These are phyloP conservation scores for Hippocampus abdominalis DNA, from an alignment of 2,113 vertebrate species.

Conservation along the genomic window DNA sequence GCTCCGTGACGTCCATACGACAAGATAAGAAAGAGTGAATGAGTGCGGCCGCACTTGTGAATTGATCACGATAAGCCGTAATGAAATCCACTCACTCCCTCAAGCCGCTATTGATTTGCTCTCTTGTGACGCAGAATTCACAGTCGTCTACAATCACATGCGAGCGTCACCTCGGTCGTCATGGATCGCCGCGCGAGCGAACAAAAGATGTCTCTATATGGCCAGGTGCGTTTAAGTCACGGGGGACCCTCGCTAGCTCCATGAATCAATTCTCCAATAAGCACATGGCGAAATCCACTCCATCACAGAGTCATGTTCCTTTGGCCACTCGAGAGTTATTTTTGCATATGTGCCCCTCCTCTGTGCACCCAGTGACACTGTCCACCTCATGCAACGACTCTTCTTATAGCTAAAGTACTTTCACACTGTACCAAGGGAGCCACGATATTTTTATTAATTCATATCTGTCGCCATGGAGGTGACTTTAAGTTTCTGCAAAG, in stretches of 20 bases:
- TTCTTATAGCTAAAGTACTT: slow-evolving; percentile 1
- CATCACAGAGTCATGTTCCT: background rate
- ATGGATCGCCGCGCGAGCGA: slow-evolving; percentile 14
- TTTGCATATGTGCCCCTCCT: background rate
- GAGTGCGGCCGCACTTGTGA: slow-evolving; percentile 1
- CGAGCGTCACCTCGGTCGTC: slow-evolving; percentile 26
- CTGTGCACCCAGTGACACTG: slow-evolving; percentile 1
- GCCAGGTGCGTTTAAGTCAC: slow-evolving; percentile 9
- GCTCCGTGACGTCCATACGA: slow-evolving; percentile 6
- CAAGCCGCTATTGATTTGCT: slow-evolving; percentile 46
- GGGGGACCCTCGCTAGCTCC: slow-evolving; percentile 28
- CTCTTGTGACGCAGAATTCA: slow-evolving; percentile 23
- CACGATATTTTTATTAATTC: background rate
- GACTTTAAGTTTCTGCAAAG: background rate
- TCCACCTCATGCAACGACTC: background rate
- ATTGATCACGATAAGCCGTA: slow-evolving; percentile 31
- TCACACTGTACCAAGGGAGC: slow-evolving; percentile 10
- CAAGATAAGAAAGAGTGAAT: background rate
- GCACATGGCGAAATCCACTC: background rate
- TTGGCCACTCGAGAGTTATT: background rate
- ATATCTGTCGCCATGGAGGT: background rate
- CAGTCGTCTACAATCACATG: slow-evolving; percentile 16
- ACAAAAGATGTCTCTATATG: slow-evolving; percentile 11
- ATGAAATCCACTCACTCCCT: slow-evolving; percentile 29
- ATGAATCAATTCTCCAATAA: slow-evolving; percentile 53